Conservation (phyloP, 2,113 vertebrate genomes). For the Hyla sarda region DNA sequence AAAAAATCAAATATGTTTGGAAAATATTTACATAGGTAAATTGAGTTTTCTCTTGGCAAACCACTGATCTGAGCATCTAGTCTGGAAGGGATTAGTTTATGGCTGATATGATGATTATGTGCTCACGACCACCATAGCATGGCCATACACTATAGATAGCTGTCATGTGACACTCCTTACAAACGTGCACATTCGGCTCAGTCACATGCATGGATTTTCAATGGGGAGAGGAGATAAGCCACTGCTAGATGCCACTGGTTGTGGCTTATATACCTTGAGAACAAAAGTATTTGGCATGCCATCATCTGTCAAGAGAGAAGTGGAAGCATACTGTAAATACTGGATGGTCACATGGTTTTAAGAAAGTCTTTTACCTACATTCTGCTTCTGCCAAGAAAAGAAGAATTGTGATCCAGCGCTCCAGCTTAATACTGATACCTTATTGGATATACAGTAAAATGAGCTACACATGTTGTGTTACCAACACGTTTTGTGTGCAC, state of each 20-base stretch:
- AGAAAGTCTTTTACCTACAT: no score
- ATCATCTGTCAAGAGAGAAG: no score
- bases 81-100: background rate
- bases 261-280: background rate
- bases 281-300: no score
- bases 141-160: background rate
- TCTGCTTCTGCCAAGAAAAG: no score
- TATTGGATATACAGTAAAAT: no score
- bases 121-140: background rate
- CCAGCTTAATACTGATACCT: no score
- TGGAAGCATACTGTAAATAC: no score
- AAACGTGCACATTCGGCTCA: no score
- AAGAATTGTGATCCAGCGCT: no score
- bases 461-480: no score
- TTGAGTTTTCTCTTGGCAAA: conserved; percentile 22
- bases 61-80: background rate
- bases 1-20: background rate
- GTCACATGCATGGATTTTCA: background rate
- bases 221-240: background rate
- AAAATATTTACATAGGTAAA: conserved; percentile 7
- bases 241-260: background rate
- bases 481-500: no score
- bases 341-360: no score
- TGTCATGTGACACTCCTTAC: background rate
- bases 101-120: background rate